Percentiles rank a stretch among this genome's conserved stretches.
Evolutionary conservation across 2,113 vertebrate genomes (phyloP).

Genomic region (Tenebrosternarchus preto): DNA sequence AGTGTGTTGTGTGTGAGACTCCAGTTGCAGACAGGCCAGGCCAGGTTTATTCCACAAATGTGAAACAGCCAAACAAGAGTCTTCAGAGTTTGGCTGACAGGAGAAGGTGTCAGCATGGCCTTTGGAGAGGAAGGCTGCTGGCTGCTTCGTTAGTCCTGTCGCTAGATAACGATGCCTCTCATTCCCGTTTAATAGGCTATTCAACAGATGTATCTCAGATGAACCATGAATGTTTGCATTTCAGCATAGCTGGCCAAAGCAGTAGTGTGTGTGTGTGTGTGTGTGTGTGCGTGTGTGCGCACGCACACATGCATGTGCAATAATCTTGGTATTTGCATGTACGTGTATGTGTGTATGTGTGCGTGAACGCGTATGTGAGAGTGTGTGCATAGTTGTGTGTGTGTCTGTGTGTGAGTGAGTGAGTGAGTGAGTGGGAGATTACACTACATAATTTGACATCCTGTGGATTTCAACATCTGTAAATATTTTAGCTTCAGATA

Average conservation of each 20-base stretch:
- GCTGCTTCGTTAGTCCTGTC: slow-evolving; percentile 34
- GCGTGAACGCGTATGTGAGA: slow-evolving; percentile 30
- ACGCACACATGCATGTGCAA: not conserved
- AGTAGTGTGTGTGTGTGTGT: not conserved
- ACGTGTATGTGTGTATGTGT: not conserved
- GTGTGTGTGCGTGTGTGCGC: not conserved
- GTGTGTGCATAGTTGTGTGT: not conserved
- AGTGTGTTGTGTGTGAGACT: not conserved
- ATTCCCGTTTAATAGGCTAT: slow-evolving; percentile 45
- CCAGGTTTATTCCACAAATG: slow-evolving; percentile 3
- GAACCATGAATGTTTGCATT: slow-evolving; percentile 36
- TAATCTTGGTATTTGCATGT: not conserved
- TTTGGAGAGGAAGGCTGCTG: slow-evolving; percentile 20
- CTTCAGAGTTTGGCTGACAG: slow-evolving; percentile 19
- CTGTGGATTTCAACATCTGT: slow-evolving; percentile 47
- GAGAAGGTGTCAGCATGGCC: slow-evolving; percentile 20
- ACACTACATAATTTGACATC: slow-evolving; percentile 39
- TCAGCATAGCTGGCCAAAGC: slow-evolving; percentile 39
- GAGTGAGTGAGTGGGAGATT: not conserved
- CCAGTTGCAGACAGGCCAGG: not conserved
- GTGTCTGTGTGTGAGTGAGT: not conserved
- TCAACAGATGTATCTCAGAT: slow-evolving; percentile 46
- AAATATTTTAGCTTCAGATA: slow-evolving; percentile 55
- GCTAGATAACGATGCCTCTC: slow-evolving; percentile 35
- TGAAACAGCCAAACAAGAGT: slow-evolving; percentile 5